Base-by-base conservation (phyloP, 2,113 vertebrate genomes). In the Takifugu flavidus region DNA sequence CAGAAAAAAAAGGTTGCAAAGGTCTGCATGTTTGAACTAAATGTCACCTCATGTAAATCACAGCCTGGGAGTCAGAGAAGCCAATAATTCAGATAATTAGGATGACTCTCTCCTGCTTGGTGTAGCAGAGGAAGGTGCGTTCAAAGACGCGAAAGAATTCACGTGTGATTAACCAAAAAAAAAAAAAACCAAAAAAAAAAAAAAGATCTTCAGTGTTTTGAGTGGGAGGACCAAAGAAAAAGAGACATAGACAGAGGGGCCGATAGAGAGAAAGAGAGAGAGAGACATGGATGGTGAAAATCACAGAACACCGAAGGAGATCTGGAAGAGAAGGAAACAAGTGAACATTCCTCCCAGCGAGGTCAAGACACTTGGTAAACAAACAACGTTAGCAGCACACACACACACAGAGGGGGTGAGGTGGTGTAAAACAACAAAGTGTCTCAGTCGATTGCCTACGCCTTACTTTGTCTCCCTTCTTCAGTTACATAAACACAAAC, bases 281-380 rank as follows among this genome's bases (percentile, higher is more conserved):
- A 78, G 60, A 64, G 58, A 70, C 66, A 59, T 58, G 66, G 67
- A 81, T 71, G 59, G 64, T 74, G 52, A 59, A 76, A 75, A 74
- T 73, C 71, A 66, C 63, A 73, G 70, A 59, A 46, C 67, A 59
- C 45, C 5, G 65, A 54, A 63, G 70, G 65, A 84, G 82, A 68
- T 14, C 28, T 63, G 12, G 67, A 69, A 70, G 67, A 53, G 69
- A 59, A 80, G 71, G 66, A 84, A 82, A 70, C 65, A 20, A 82
- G 67, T 13, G 81, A 86, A 76, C 79, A 65, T 82, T 86, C 78
- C 77, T 84, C 73, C 70, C 71, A 66, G 75, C 42, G 75, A 83
- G 85, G 85, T 94, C 94, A 93, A 88, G 84, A 72, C 79, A 51
- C 78, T 76, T 49, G 46, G 73, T 78, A 87, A 83, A 87, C 85